These are phyloP conservation scores for Bombus confusus DNA, from an alignment of 1,140 invertebrate species.

Conservation along the genomic window DNA sequence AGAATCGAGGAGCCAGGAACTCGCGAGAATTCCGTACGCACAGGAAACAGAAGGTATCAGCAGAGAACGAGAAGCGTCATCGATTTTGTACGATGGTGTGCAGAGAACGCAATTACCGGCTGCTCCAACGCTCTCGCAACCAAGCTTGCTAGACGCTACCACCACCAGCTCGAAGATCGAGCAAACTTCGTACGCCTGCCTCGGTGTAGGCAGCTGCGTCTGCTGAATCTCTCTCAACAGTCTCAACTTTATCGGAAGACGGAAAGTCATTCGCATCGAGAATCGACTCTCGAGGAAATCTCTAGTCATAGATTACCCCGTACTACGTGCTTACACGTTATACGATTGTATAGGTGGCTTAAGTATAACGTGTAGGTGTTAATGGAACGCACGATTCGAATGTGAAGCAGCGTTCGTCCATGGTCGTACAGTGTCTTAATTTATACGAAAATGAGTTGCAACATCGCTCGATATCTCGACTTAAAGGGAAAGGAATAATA, in stretches of 20 bases:
- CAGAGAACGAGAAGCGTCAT: conserved; percentile 60
- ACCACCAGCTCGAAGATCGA: conserved; percentile 76
- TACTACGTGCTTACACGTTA: conserved; percentile 20
- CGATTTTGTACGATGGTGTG: conserved; percentile 62
- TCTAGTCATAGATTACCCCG: conserved; percentile 25
- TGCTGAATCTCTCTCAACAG: conserved; percentile 65
- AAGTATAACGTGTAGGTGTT: conserved; percentile 19
- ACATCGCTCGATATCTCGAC: too few relatives aligned
- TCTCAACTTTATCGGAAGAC: background rate
- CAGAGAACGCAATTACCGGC: conserved; percentile 72
- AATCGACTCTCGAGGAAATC: conserved; percentile 8
- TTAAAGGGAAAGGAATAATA: background rate
- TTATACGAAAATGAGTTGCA: background rate
- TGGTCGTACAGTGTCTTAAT: background rate
- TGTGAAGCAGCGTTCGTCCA: background rate
- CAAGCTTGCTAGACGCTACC: conserved; percentile 69
- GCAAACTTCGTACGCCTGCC: conserved; percentile 74
- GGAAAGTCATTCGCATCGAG: background rate
- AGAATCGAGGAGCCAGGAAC: conserved; percentile 72
- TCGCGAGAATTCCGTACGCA: conserved; percentile 49
- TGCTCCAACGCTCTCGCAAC: conserved; percentile 56
- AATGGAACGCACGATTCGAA: conserved; percentile 16
- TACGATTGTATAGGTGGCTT: conserved; percentile 32
- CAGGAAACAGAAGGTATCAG: conserved; percentile 66
- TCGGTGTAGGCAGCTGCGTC: conserved; percentile 78